These are phyloP conservation scores for Labeo catla DNA, from an alignment of 2,113 vertebrate species.

Conservation along the genomic window DNA sequence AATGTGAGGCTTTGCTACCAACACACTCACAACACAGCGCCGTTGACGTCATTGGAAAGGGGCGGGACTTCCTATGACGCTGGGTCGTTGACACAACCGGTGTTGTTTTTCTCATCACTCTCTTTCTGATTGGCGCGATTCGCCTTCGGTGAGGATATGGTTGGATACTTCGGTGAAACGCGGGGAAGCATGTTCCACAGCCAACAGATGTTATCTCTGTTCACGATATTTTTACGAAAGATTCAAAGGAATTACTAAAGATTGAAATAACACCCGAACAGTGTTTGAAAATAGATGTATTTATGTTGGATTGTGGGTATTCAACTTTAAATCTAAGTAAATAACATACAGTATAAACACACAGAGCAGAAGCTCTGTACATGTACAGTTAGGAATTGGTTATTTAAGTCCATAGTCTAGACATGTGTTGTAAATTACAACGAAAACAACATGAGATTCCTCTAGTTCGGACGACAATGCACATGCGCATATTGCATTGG, in stretches of 20 bases:
- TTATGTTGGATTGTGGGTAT: background rate
- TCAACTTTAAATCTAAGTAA: background rate
- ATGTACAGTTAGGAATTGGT: background rate
- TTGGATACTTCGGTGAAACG: background rate
- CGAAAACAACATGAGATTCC: background rate
- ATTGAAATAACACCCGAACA: background rate
- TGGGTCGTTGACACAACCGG: background rate
- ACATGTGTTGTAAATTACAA: background rate
- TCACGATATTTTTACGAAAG: background rate
- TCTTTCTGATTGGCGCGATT: slow-evolving; percentile 10
- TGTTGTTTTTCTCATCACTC: slow-evolving; percentile 15
- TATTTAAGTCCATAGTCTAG: background rate
- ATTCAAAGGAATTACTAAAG: background rate
- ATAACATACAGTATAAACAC: background rate
- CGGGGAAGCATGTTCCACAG: background rate
- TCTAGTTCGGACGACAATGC: background rate
- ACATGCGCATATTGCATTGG: background rate
- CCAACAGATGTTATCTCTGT: background rate
- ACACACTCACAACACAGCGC: slow-evolving; percentile 37
- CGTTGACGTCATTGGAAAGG: slow-evolving; percentile 42
- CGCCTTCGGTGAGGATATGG: background rate
- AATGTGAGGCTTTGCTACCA: slow-evolving; percentile 28
- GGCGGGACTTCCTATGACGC: slow-evolving; percentile 43
- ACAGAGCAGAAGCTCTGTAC: background rate
- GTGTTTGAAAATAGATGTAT: background rate